Conservation (phyloP, 1,140 invertebrate genomes). For the Zaprionus camerounensis region DNA sequence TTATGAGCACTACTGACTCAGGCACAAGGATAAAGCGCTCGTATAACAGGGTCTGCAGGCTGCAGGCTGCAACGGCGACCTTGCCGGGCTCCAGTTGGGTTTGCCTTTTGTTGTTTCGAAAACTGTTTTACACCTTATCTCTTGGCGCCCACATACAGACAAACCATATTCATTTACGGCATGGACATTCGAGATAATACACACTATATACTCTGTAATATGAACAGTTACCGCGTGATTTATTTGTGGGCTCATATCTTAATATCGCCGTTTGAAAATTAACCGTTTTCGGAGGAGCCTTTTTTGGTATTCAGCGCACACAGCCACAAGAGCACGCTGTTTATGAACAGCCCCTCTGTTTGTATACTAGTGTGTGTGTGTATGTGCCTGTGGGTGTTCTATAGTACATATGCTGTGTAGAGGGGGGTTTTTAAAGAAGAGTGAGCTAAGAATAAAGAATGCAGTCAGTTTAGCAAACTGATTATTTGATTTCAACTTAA, state of each 20-base stretch:
- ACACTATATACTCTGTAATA: neutral
- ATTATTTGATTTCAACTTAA: no score
- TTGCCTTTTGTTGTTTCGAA: neutral
- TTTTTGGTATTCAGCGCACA: neutral
- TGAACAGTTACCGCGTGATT: neutral
- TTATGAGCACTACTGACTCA: neutral
- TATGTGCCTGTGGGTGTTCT: neutral
- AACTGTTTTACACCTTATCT: slow-evolving; percentile 1
- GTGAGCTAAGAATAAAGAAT: no score
- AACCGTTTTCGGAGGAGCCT: neutral
- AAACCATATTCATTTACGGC: neutral
- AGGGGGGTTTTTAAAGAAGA: neutral
- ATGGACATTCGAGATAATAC: neutral
- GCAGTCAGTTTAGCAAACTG: no score
- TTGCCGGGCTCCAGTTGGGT: neutral
- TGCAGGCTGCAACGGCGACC: neutral
- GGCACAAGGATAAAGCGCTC: slow-evolving; percentile 1
- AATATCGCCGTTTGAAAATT: neutral
- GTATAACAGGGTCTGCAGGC: neutral
- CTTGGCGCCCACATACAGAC: neutral
- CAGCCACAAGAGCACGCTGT: neutral
- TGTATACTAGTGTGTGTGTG: neutral
- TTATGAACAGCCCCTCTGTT: neutral
- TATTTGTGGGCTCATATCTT: neutral
- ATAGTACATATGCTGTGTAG: neutral